These are phyloP conservation scores for Gobius niger DNA, from an alignment of 2,113 vertebrate genomes.

Conservation along the genomic window DNA sequence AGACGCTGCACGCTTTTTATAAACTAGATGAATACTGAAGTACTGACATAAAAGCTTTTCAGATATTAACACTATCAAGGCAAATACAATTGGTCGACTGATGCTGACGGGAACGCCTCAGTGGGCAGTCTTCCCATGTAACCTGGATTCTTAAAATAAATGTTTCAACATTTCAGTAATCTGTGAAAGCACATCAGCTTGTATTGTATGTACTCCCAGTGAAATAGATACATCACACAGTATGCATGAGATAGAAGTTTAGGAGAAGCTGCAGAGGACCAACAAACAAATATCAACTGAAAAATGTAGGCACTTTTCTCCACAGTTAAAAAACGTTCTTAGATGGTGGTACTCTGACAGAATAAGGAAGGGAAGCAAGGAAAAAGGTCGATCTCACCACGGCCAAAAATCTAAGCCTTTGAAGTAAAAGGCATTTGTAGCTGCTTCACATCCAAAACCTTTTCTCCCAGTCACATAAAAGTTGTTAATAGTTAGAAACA, in stretches of 20 bases:
- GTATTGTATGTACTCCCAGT: background rate
- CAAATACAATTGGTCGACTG: conserved; percentile 23
- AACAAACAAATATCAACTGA: too few species aligned
- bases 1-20: conserved; percentile 13
- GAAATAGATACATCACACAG: background rate
- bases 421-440: too few species aligned
- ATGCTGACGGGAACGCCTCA: background rate
- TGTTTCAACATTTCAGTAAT: background rate
- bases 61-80: conserved; percentile 45
- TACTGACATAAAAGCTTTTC: conserved; percentile 34
- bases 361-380: too few species aligned
- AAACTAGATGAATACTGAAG: background rate
- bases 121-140: conserved; percentile 7
- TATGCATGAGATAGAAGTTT: background rate
- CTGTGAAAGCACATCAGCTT: background rate
- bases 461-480: too few species aligned
- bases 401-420: too few species aligned
- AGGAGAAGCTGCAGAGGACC: too few species aligned
- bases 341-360: too few species aligned
- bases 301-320: too few species aligned
- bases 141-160: background rate
- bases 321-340: too few species aligned
- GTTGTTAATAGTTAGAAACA: too few species aligned
- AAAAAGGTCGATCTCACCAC: too few species aligned
- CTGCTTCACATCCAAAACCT: too few species aligned